Base-by-base conservation (phyloP, 2,888 invertebrate species). In the Microctonus hyperodae region DNA sequence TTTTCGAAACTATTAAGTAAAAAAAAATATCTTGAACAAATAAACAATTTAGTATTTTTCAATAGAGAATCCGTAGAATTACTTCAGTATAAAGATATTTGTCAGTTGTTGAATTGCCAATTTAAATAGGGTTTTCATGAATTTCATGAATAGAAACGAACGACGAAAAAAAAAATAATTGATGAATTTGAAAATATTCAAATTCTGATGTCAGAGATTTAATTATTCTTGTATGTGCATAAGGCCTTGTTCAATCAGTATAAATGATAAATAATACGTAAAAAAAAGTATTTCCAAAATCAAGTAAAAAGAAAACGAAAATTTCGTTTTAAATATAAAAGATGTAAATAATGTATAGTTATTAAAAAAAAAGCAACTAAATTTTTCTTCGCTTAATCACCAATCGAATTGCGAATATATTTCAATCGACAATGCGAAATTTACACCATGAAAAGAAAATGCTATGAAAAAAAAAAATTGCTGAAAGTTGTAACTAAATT, bases 191-290 rank as follows among this genome's bases (percentile, higher is more conserved):
- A 59, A 51, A n/a, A 28, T 28, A 59, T 65, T 23, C 40, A 25
- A 48, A 59, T 65, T 53, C 51, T 31, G 20, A 50, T 28, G 50
- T 28, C 44, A 28, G 33, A 65, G 58, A 65, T 59, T 53, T 55
- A 61, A 61, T 60, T 65, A 65, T 65, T 65, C 53, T 65, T 65
- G 44, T 65, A 65, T 64, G 64, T 64, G 44, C 44, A 65, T 65
- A 65, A 55, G 44, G 60, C 55, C 60, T 65, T 65, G 58, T 55
- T 53, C 37, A 23, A 55, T 56, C 33, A 16, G 16, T 59, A 40
- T 59, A 44, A 59, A 44, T 53, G 28, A 13, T 53, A 28, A 53
- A 40, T 23, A 44, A 23, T 40, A 37, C 16, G 40, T 31, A 22
- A 60, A 57, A 16, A 28, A 11, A 13, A 22, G 28, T 25, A 28